phyloP scores from a whole-genome alignment of 2,113 vertebrate species.

The Tupaia chinensis region DNA sequence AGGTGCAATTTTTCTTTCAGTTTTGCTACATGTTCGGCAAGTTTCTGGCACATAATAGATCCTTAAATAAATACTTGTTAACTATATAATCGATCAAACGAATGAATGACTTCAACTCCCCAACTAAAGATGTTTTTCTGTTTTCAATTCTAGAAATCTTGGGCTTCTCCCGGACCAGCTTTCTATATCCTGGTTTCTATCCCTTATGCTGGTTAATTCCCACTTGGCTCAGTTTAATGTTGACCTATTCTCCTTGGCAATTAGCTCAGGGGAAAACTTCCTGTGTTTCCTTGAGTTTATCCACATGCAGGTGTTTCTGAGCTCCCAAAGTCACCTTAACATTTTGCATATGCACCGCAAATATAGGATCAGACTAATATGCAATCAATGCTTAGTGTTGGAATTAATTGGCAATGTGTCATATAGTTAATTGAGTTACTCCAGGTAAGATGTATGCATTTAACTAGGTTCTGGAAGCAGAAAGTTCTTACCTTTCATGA shows the following conservation, averaged over 20 bases:
- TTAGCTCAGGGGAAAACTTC: not conserved
- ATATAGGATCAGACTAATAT: not conserved
- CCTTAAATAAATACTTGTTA: not conserved
- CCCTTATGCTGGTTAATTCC: not conserved
- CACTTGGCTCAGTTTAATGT: not conserved
- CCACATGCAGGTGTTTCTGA: not conserved
- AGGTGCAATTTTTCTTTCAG: not conserved
- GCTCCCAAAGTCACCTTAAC: not conserved
- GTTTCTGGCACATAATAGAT: not conserved
- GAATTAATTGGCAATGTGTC: not conserved
- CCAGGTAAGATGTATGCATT: not conserved
- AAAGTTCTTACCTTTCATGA: not conserved
- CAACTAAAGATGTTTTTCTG: not conserved
- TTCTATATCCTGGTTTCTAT: not conserved
- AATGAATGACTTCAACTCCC: slow-evolving; percentile 1
- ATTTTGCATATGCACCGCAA: not conserved
- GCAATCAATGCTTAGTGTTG: not conserved
- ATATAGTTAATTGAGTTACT: not conserved
- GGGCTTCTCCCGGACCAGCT: not conserved
- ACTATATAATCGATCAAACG: not conserved
- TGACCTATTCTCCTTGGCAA: not conserved
- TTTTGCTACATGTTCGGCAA: not conserved
- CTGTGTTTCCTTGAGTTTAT: not conserved
- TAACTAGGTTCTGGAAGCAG: not conserved
- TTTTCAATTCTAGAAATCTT: not conserved